Evolutionary conservation across 1,140 invertebrate genomes (phyloP), one percentile per base, ranked within the genome.

Genomic region (Vollenhovia emeryi): DNA sequence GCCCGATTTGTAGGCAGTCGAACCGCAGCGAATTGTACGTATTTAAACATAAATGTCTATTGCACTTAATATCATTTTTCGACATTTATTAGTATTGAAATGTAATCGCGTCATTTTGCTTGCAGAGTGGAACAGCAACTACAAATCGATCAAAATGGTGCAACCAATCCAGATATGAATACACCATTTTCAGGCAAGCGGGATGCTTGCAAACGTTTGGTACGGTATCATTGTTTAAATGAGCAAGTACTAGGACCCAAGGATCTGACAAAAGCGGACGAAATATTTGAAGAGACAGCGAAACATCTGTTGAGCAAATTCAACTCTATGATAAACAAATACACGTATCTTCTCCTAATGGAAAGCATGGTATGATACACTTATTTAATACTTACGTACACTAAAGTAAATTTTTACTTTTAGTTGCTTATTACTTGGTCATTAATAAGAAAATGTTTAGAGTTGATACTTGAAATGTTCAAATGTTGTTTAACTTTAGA

Each of bases 151-250:
- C 97, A 98, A 94, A 96, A 96, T 89, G 97, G 96, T 82, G 98
- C 97, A 50, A 90, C 97, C 11, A 96, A 97, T 92, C 97, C 98
- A 9, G 97, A 98, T 93, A 96, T 96, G 45, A 96, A 97, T 80
- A 96, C 96, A 59, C 97, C 97, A 15, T 98, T 98, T 92, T 93
- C 94, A 85, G 96, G 96, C 88, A 96, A 96, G 87, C 95, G 96
- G 64, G 98, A 98, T 93, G 98, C 97, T 3, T 97, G 97, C 76
- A 97, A 97, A 91, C 95, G 98, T 64, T 94, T 98, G 15, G 95
- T 98, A 62, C 95, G 97, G 55, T 98, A 98, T 94, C 98, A 98
- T 94, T 97, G 98, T 73, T 97, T 97, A 89, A 96, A 97, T 91
- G 96, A 97, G 85, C 95, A 96, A 74, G 96, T 96, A 59, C 94